Evolutionary conservation across 1,140 invertebrate genomes (phyloP), one percentile per base, ranked within the genome.

Genomic region (Temnothorax curvispinosus): DNA sequence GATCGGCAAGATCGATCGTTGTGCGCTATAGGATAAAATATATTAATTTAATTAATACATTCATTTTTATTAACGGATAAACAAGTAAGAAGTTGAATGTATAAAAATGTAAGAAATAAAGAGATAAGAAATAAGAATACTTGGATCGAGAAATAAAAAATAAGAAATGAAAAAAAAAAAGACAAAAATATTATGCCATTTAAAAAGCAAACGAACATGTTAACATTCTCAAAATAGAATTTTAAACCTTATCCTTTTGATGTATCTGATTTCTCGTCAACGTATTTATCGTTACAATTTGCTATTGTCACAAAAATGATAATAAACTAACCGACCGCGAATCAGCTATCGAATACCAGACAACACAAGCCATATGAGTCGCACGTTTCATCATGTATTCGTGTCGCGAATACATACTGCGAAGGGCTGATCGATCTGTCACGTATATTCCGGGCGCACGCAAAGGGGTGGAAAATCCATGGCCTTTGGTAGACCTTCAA

Each of bases 391-490:
- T 78, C 77, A 60, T 71, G 41, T 32, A 86, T 86, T 86, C 85
- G 69, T 77, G 15, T 76, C 78, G 38, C 47, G 76, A 88, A 81
- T 87, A 84, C 56, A 81, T 87, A 84, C 56, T 84, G 52, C 86
- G 62, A 85, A 64, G 18, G 32, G 64, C 44, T 58, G 56, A 76
- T 50, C 80, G 65, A 80, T 86, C 69, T 88, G 76, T 80, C 74
- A 85, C 60, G 75, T 85, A 85, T 85, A 78, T 85, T 78, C 54
- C 60, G 60, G 1, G 38, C 18, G 58, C 60, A 78, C 82, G 21
- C 74, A 41, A 78, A 78, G 38, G 75, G 58, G 21, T 74, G 38
- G 47, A 41, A 78, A 85, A 85, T 85, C 58, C 60, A 65, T 54
- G 82, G 47, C 47, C 74, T 21, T 85, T 78, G 82, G 47, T 50